Conservation (phyloP, 2,113 vertebrate genomes). For the Balaeniceps rex region DNA sequence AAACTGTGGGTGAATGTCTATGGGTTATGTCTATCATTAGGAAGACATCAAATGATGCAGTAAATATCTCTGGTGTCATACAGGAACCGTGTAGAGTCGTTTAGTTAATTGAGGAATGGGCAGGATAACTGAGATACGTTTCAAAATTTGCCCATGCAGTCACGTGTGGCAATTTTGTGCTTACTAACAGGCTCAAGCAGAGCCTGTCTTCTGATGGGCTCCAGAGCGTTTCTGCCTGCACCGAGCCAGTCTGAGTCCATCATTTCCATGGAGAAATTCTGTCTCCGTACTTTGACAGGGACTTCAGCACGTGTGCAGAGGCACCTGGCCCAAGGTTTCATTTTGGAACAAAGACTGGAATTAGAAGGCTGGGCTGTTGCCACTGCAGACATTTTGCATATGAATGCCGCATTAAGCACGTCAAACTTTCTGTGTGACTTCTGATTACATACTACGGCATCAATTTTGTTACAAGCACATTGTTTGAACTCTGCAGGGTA, state of each 20-base stretch:
- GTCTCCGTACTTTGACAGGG: not conserved
- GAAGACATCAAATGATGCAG: not conserved
- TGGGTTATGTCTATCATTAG: not conserved
- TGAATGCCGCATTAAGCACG: not conserved
- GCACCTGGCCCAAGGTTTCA: not conserved
- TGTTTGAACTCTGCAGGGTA: conserved; percentile 13
- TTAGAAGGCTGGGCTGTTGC: not conserved
- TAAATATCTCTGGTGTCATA: not conserved
- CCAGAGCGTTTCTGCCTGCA: not conserved
- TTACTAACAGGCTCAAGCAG: not conserved
- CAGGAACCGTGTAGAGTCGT: not conserved
- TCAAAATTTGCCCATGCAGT: not conserved
- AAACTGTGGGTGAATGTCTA: not conserved
- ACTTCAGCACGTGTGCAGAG: not conserved
- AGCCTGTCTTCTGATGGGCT: not conserved
- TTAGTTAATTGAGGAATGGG: not conserved
- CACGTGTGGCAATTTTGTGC: accelerated
- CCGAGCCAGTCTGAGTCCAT: not conserved
- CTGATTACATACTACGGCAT: not conserved
- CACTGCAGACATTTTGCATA: conserved; percentile 10
- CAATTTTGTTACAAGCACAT: conserved; percentile 6
- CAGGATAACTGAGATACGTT: not conserved
- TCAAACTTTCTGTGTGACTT: not conserved
- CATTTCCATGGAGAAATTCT: not conserved
- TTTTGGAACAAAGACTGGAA: not conserved